Conservation (phyloP, 1,140 invertebrate genomes). For the Eciton burchellii region DNA sequence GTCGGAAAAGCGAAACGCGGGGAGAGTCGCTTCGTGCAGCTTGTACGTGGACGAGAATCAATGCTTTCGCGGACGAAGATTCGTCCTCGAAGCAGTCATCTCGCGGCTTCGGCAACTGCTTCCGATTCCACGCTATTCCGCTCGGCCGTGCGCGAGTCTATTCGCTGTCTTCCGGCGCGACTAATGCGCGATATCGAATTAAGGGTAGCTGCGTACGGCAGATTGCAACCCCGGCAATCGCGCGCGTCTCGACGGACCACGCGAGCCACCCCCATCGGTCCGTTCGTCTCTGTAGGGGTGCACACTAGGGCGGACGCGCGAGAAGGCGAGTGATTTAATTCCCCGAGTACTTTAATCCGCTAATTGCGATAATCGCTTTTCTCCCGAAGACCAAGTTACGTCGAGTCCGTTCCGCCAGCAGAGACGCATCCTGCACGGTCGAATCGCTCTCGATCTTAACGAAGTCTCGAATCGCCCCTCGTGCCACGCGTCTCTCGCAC, state of each 20-base stretch:
- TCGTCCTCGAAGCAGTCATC: constrained; percentile 71
- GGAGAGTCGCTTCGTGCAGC: constrained; percentile 59
- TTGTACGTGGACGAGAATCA: constrained; percentile 53
- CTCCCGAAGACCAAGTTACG: background rate
- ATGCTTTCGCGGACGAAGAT: too few relatives aligned
- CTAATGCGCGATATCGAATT: constrained; percentile 42
- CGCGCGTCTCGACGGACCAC: constrained; percentile 5
- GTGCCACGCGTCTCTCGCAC: too few relatives aligned
- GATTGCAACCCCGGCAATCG: constrained; percentile 39
- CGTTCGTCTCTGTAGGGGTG: background rate
- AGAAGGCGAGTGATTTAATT: constrained; percentile 50
- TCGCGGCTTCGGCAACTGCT: too few relatives aligned
- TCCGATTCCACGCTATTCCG: constrained; percentile 7
- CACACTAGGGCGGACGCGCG: background rate
- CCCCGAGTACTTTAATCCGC: constrained; percentile 41
- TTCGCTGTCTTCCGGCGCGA: constrained; percentile 36
- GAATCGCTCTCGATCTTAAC: constrained; percentile 3
- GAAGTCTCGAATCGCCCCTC: constrained; percentile 2
- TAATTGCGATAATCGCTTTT: constrained; percentile 51
- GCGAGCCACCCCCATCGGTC: background rate
- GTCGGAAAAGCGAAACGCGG: constrained; percentile 71
- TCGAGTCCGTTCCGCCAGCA: background rate
- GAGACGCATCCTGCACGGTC: background rate
- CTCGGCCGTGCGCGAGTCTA: constrained; percentile 16
- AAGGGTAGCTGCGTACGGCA: constrained; percentile 22